These are phyloP conservation scores for Drosophila kikkawai DNA, from an alignment of 1,140 invertebrate genomes.

Conservation along the genomic window DNA sequence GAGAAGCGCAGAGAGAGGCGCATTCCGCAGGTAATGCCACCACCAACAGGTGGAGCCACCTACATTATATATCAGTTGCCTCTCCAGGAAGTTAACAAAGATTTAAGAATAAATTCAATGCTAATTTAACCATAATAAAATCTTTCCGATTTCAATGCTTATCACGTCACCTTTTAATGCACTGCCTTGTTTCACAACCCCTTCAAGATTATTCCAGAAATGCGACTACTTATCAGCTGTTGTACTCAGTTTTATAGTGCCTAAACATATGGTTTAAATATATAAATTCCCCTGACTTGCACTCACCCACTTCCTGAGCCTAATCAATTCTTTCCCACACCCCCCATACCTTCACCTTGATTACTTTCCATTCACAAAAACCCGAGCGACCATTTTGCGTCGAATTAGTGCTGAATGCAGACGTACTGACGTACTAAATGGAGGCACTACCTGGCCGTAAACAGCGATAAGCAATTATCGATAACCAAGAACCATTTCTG, in stretches of 20 bases:
- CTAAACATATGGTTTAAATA: constrained; percentile 30
- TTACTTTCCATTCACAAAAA: constrained; percentile 52
- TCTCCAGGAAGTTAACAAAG: not conserved
- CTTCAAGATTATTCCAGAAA: constrained; percentile 5
- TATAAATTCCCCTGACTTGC: constrained; percentile 15
- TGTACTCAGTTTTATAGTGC: constrained; percentile 10
- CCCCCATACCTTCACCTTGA: constrained; percentile 5
- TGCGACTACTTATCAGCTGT: constrained; percentile 12
- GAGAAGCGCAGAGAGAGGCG: constrained; percentile 35
- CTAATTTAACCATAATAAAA: constrained; percentile 8
- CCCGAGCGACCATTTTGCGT: constrained; percentile 43
- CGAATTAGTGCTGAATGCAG: constrained; percentile 19
- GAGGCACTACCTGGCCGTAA: constrained; percentile 39
- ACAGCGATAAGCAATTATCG: constrained; percentile 62
- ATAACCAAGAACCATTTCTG: constrained; percentile 64
- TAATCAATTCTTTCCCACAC: constrained; percentile 26
- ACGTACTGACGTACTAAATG: constrained; percentile 27
- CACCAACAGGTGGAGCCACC: constrained; percentile 16
- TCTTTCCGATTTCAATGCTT: not conserved
- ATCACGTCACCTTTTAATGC: constrained; percentile 3
- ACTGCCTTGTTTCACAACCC: not conserved
- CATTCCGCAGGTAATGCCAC: not conserved
- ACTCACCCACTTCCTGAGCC: constrained; percentile 28
- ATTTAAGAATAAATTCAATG: not conserved
- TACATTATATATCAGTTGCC: not conserved